Evolutionary conservation across 1,140 invertebrate species (phyloP).

Genomic region (Pogonognathellus flavescens): DNA sequence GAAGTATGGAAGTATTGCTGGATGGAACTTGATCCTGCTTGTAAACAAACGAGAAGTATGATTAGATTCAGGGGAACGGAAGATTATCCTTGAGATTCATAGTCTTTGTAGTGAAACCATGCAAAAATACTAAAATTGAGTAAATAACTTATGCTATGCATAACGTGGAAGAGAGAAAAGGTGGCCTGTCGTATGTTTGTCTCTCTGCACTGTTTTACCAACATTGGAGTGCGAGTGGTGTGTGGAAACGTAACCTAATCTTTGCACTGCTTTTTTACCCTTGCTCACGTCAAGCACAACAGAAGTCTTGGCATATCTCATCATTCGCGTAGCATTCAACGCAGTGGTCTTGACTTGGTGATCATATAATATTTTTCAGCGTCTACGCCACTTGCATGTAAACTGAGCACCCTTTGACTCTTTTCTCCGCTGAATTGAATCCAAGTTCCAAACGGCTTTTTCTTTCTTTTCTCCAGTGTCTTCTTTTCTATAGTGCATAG

Average conservation of each 20-base stretch:
- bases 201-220: not conserved
- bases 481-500: not conserved
- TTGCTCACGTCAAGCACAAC: not conserved
- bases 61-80: not conserved
- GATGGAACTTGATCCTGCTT: not conserved
- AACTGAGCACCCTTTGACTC: conserved; percentile 24
- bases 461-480: conserved; percentile 11
- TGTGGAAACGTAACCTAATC: not conserved
- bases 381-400: conserved; percentile 33
- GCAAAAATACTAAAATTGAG: not conserved
- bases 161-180: not conserved
- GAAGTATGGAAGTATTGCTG: not conserved
- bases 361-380: not conserved
- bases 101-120: not conserved
- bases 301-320: conserved; percentile 8
- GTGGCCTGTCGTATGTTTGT: not conserved
- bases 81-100: not conserved
- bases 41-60: not conserved
- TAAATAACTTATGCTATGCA: not conserved
- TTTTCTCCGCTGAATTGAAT: conserved; percentile 42
- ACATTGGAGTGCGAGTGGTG: not conserved
- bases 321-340: not conserved
- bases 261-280: not conserved
- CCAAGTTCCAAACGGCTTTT: conserved; percentile 20
- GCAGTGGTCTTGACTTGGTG: not conserved